A percentile compares a stretch with the other conserved stretches of the same genome.
These are phyloP conservation scores for Diaprepes abbreviatus DNA, from an alignment of 2,888 invertebrate genomes.

Conservation along the genomic window DNA sequence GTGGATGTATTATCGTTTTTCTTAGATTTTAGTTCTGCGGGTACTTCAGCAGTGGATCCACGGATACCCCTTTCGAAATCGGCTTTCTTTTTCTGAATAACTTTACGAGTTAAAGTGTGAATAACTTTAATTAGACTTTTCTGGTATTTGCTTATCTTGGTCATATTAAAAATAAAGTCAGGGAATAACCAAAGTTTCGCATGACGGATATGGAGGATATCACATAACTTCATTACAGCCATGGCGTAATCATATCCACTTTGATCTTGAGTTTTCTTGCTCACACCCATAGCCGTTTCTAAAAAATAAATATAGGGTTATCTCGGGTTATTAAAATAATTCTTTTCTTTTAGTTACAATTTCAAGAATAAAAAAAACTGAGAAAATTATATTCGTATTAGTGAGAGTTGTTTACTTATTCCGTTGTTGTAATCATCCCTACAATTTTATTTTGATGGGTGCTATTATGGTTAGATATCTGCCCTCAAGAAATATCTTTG, in stretches of 20 bases:
- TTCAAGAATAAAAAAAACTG: no score
- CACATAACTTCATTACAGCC: constrained; percentile 92
- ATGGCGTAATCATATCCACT: constrained; percentile 88
- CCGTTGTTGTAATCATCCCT: no score
- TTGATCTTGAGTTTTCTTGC: constrained; percentile 83
- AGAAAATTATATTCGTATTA: no score
- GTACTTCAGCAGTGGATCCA: constrained; percentile 64
- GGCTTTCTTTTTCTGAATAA: constrained; percentile 74
- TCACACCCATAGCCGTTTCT: constrained; percentile 93
- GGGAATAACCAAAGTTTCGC: constrained; percentile 84
- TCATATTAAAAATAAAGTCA: constrained; percentile 82
- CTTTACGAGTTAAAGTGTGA: constrained; percentile 85
- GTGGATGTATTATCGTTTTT: constrained; percentile 62
- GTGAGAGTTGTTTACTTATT: no score
- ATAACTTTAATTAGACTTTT: constrained; percentile 80
- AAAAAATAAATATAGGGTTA: constrained; percentile 36
- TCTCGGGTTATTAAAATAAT: no score
- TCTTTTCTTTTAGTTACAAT: no score
- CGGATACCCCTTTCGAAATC: constrained; percentile 70
- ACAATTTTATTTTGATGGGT: no score
- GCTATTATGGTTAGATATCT: no score
- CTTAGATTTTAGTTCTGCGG: constrained; percentile 64
- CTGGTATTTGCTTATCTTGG: constrained; percentile 82
- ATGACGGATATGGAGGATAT: constrained; percentile 85
- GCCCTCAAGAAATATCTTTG: no score